Evolutionary conservation across 2,888 invertebrate species (phyloP).

Genomic region (Lymantria monacha): DNA sequence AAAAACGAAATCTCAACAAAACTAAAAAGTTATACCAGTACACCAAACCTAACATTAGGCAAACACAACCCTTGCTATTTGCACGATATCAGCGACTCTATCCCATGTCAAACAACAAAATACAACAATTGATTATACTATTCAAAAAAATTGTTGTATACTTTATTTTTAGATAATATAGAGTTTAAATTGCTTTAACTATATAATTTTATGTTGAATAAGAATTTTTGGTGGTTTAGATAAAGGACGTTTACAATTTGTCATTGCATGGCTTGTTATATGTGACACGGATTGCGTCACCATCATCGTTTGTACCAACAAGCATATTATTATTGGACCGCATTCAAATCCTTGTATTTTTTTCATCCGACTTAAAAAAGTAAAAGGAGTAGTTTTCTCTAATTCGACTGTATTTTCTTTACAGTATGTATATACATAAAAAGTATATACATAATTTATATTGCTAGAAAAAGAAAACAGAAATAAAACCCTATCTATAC

Average conservation of each 20-base stretch:
- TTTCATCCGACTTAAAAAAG: too few species aligned
- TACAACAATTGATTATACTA: constrained; percentile 4
- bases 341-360: constrained; percentile 31
- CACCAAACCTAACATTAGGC: constrained; percentile 19
- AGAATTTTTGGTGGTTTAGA: constrained; percentile 27
- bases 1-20: background rate
- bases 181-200: constrained; percentile 4
- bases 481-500: too few species aligned
- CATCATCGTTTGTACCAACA: constrained; percentile 40
- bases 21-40: constrained; percentile 5
- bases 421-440: too few species aligned
- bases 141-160: background rate
- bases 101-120: constrained; percentile 41
- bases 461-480: too few species aligned
- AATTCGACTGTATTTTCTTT: too few species aligned
- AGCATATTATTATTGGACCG: constrained; percentile 28
- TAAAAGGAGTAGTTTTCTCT: too few species aligned
- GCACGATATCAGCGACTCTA: constrained; percentile 34
- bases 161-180: background rate
- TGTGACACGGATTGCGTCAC: constrained; percentile 55
- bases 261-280: constrained; percentile 47
- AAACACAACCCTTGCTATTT: constrained; percentile 33
- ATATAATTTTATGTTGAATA: background rate
- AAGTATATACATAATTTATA: too few species aligned
- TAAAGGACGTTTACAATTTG: constrained; percentile 55